Evolutionary conservation across 2,888 invertebrate species (phyloP).

Genomic region (Campaea margaritaria): DNA sequence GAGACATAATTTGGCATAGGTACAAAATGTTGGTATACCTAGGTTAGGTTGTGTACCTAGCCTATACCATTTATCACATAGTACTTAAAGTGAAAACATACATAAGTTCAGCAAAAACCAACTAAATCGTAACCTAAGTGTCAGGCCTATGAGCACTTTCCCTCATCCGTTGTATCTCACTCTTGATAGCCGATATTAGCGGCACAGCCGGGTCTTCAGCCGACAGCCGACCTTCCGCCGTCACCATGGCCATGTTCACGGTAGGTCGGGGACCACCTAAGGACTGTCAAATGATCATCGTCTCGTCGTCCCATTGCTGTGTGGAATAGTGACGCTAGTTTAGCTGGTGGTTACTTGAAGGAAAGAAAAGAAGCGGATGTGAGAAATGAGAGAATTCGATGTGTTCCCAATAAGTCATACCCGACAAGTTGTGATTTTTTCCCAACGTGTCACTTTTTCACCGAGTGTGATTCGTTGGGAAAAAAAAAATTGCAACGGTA

Average conservation of each 20-base stretch:
- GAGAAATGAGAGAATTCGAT: conserved; percentile 1
- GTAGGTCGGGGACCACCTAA: conserved; percentile 74
- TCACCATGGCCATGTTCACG: conserved; percentile 75
- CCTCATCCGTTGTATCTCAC: conserved; percentile 84
- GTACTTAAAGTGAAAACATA: no score
- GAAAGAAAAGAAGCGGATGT: conserved; percentile 16
- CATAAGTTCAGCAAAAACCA: neutral
- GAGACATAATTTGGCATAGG: no score
- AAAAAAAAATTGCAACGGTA: no score
- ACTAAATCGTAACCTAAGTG: conserved; percentile 36
- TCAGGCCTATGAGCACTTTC: conserved; percentile 66
- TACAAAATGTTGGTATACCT: no score
- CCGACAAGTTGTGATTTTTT: no score
- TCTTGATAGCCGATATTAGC: conserved; percentile 93
- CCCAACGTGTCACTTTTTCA: no score
- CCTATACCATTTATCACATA: no score
- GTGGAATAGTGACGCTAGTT: conserved; percentile 48
- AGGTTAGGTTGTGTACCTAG: no score
- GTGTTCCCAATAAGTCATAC: no score
- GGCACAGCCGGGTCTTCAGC: conserved; percentile 91
- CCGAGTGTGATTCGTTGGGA: no score
- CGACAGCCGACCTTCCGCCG: conserved; percentile 84
- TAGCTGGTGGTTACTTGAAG: conserved; percentile 25
- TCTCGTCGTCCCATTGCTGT: conserved; percentile 59
- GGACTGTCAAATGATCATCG: conserved; percentile 59